Conservation (phyloP, 2,888 invertebrate genomes). For the Geophilus truncorum region DNA sequence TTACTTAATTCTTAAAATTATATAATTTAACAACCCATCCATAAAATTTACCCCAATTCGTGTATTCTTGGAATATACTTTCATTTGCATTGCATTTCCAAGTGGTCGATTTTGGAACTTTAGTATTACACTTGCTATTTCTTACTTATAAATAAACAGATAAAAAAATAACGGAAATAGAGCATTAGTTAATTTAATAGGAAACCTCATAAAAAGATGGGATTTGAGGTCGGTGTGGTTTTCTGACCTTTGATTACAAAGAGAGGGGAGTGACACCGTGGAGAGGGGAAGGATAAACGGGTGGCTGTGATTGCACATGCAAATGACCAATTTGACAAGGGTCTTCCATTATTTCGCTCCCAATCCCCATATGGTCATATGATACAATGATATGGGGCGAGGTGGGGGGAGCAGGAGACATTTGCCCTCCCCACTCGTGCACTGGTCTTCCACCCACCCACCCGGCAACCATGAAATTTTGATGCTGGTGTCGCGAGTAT, state of each 20-base stretch:
- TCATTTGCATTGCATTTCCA: too few relatives aligned
- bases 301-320: conserved; percentile 30
- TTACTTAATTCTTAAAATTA: too few relatives aligned
- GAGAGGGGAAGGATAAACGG: neutral
- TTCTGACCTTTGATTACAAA: conserved; percentile 4
- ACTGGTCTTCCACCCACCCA: neutral
- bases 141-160: too few relatives aligned
- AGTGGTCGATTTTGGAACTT: too few relatives aligned
- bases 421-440: neutral
- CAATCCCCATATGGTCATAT: conserved; percentile 25
- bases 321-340: conserved; percentile 34
- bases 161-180: neutral
- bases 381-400: neutral
- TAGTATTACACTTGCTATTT: too few relatives aligned
- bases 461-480: conserved; percentile 32
- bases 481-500: conserved; percentile 32
- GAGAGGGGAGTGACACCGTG: neutral
- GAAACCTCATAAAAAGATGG: neutral
- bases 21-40: too few relatives aligned
- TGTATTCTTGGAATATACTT: too few relatives aligned
- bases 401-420: neutral
- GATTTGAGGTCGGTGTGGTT: conserved; percentile 16
- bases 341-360: conserved; percentile 2
- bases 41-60: too few relatives aligned
- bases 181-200: neutral